These are phyloP conservation scores for Radopholus similis DNA, from an alignment of 1,140 invertebrate species.

Conservation along the genomic window DNA sequence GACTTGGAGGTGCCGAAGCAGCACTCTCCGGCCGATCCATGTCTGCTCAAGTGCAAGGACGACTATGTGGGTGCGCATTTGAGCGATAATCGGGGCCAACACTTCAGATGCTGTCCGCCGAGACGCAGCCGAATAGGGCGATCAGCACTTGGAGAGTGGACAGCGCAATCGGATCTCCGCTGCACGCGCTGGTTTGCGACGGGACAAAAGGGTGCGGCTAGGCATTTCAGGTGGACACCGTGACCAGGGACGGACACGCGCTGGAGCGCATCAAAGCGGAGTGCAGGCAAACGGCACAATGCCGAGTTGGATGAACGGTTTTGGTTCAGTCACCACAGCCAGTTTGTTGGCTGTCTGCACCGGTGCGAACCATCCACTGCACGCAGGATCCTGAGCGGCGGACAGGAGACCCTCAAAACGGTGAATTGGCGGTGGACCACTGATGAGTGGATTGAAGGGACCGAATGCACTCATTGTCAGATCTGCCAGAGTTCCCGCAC, in stretches of 20 bases:
- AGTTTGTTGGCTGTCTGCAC: background rate
- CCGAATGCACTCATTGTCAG: background rate
- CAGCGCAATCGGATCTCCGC: constrained; percentile 7
- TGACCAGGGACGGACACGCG: background rate
- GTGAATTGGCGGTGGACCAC: background rate
- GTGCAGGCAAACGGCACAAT: constrained; percentile 1
- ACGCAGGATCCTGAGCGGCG: background rate
- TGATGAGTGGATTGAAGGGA: background rate
- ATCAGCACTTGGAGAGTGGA: background rate
- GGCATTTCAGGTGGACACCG: background rate
- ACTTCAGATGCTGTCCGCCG: constrained; percentile 7
- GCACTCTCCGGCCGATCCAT: constrained; percentile 12
- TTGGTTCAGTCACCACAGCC: background rate
- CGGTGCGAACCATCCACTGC: background rate
- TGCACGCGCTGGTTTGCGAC: background rate
- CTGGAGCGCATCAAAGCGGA: background rate
- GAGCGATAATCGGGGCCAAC: background rate
- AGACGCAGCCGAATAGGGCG: background rate
- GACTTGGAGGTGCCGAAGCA: no score
- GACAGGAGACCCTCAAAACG: constrained; percentile 9
- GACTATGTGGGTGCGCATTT: constrained; percentile 3
- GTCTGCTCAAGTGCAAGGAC: constrained; percentile 12
- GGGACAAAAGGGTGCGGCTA: background rate
- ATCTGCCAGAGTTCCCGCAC: constrained; percentile 3
- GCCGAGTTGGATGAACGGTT: background rate